These are phyloP conservation scores for Diprion similis DNA, from an alignment of 1,140 invertebrate genomes.

Conservation along the genomic window DNA sequence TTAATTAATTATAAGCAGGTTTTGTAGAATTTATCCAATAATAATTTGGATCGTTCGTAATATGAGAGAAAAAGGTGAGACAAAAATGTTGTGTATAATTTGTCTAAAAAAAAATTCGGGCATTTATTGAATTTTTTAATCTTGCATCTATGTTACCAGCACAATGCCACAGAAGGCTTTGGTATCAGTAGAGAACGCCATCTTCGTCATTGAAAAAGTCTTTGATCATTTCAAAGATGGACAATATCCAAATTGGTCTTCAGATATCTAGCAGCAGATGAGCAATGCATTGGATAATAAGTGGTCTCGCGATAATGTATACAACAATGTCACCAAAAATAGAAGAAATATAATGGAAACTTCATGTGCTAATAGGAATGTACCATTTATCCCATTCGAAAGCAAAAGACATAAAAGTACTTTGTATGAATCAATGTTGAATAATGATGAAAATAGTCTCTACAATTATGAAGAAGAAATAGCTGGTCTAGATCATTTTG, in stretches of 20 bases:
- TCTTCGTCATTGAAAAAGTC: slow-evolving; percentile 15
- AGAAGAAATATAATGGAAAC: neutral
- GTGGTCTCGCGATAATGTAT: neutral
- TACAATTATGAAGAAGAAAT: neutral
- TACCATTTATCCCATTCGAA: neutral
- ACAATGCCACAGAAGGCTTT: neutral
- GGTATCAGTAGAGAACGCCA: neutral
- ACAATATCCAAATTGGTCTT: neutral
- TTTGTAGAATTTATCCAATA: neutral
- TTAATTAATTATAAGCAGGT: neutral
- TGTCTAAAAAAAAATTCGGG: neutral
- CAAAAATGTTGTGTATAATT: neutral
- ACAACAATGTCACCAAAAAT: neutral
- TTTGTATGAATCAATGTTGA: neutral
- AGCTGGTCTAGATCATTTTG: neutral
- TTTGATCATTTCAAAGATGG: slow-evolving; percentile 10
- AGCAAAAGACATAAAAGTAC: neutral
- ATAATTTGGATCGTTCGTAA: neutral
- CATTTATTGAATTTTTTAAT: neutral
- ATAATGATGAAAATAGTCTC: neutral
- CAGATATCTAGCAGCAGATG: slow-evolving; percentile 2
- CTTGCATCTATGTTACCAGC: neutral
- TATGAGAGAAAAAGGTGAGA: neutral
- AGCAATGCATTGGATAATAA: neutral
- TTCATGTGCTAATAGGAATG: neutral